Evolutionary conservation across 2,888 invertebrate genomes (phyloP).

Genomic region (Phasia obesa): DNA sequence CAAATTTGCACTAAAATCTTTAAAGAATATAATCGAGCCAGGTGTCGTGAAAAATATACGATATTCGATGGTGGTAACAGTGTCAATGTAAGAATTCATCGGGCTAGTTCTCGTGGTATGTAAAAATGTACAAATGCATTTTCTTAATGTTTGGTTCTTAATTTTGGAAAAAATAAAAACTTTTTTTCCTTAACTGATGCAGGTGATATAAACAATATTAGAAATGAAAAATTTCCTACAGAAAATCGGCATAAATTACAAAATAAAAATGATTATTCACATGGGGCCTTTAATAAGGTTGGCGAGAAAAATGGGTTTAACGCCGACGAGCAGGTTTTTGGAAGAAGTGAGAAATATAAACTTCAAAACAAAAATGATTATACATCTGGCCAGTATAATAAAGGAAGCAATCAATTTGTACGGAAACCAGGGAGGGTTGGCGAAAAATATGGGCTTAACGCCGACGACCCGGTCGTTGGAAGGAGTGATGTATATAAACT

Average conservation of each 20-base stretch:
- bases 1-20: slow-evolving; percentile 77
- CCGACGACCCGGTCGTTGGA: too few relatives aligned
- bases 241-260: not conserved
- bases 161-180: not conserved
- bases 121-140: too few relatives aligned
- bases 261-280: not conserved
- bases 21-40: slow-evolving; percentile 74
- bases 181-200: not conserved
- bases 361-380: not conserved
- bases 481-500: too few relatives aligned
- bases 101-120: slow-evolving; percentile 51
- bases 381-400: too few relatives aligned
- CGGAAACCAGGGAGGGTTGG: too few relatives aligned
- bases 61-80: slow-evolving; percentile 78
- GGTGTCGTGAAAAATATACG: slow-evolving; percentile 76
- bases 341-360: not conserved
- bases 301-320: too few relatives aligned
- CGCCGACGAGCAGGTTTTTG: too few relatives aligned
- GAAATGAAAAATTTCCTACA: not conserved
- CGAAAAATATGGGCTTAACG: too few relatives aligned
- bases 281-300: too few relatives aligned
- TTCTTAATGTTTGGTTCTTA: too few relatives aligned
- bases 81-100: slow-evolving; percentile 71
- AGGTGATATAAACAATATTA: not conserved
- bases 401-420: too few relatives aligned